A percentile compares a stretch with the other conserved stretches of the same genome.
Conservation (phyloP, 2,113 vertebrate genomes). For the Tachysurus vachellii region DNA sequence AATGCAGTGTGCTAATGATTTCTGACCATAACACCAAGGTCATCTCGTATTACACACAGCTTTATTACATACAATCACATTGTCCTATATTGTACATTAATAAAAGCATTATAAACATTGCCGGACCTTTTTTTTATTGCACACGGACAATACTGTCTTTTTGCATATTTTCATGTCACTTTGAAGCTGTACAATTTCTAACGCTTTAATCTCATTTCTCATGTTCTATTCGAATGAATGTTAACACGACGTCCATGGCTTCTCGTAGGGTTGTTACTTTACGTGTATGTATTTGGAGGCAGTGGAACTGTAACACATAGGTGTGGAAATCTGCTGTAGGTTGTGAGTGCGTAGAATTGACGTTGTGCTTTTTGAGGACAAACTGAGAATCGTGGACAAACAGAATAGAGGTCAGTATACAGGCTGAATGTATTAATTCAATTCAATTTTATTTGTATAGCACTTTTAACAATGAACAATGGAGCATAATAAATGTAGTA, state of each 20-base stretch:
- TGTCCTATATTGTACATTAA: conserved; percentile 68
- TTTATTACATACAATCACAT: conserved; percentile 66
- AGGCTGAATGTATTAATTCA: background rate
- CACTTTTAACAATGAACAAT: no score
- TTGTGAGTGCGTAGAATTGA: conserved; percentile 2
- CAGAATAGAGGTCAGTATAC: background rate
- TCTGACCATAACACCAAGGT: conserved; percentile 71
- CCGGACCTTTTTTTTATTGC: background rate
- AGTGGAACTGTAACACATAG: background rate
- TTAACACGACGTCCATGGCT: background rate
- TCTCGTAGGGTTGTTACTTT: background rate
- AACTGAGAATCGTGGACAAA: conserved; percentile 6
- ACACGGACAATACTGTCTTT: background rate
- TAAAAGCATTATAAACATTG: background rate
- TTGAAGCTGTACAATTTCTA: background rate
- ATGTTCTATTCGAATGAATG: background rate
- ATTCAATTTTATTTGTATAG: no score
- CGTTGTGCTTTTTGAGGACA: background rate
- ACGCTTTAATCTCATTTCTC: background rate
- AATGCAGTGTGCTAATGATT: conserved; percentile 72
- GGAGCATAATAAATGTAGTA: no score
- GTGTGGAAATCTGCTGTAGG: background rate
- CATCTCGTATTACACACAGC: conserved; percentile 69
- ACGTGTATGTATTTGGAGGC: conserved; percentile 17
- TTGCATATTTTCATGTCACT: background rate